Evolutionary conservation across 2,113 vertebrate genomes (phyloP).

Genomic region (Bufo gargarizans): DNA sequence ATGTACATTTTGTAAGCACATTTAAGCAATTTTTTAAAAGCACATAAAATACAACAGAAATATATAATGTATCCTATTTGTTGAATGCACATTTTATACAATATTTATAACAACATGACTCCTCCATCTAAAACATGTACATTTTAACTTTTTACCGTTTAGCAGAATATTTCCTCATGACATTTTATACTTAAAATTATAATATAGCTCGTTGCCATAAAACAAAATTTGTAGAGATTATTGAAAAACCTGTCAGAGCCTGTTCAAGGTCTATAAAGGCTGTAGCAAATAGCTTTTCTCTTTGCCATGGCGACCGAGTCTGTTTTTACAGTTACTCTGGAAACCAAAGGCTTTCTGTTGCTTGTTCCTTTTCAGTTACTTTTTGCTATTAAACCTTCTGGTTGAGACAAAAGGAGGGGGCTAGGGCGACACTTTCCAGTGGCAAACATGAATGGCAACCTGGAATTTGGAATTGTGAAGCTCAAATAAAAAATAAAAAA

Average conservation of each 20-base stretch:
- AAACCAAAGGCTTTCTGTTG: constrained; percentile 88
- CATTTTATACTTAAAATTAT: constrained; percentile 80
- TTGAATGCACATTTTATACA: background rate
- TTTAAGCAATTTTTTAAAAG: background rate
- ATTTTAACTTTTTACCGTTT: constrained; percentile 55
- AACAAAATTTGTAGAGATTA: constrained; percentile 86
- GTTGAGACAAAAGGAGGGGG: constrained; percentile 93
- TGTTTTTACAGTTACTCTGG: constrained; percentile 97
- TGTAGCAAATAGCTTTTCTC: constrained; percentile 90
- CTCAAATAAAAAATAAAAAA: background rate
- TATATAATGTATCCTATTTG: background rate
- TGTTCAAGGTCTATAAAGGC: constrained; percentile 89
- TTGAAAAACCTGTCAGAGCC: constrained; percentile 88
- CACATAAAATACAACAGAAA: background rate
- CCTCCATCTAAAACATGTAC: background rate
- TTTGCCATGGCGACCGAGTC: constrained; percentile 93
- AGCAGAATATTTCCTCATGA: constrained; percentile 70
- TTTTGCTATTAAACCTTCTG: constrained; percentile 90
- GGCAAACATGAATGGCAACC: constrained; percentile 66
- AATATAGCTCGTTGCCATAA: constrained; percentile 83
- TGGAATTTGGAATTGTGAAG: constrained; percentile 60
- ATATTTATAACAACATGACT: background rate
- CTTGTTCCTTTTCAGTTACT: constrained; percentile 87
- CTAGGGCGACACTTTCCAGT: constrained; percentile 73
- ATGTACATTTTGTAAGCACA: background rate